Evolutionary conservation across 2,797 vertebrate species (phyloP).

Genomic region (Phalanger gymnotis): DNA sequence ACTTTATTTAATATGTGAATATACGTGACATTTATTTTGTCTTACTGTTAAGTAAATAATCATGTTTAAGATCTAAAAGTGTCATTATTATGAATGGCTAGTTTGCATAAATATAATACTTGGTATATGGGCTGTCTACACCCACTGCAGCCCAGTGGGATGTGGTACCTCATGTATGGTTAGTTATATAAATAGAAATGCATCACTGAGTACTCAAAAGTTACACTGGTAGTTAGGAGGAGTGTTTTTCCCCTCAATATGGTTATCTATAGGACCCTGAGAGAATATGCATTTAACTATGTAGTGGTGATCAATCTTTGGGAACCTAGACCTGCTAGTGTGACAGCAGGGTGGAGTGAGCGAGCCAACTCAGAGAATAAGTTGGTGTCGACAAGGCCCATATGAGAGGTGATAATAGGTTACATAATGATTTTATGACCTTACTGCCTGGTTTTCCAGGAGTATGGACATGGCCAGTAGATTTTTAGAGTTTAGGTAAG

Average conservation of each 20-base stretch:
- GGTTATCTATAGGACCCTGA: neutral
- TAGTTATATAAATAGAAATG: neutral
- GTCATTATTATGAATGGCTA: neutral
- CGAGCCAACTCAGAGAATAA: neutral
- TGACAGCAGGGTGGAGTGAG: neutral
- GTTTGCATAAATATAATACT: neutral
- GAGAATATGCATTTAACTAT: neutral
- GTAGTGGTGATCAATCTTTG: neutral
- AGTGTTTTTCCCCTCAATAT: neutral
- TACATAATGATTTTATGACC: neutral
- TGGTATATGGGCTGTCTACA: neutral
- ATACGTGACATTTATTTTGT: neutral
- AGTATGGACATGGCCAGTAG: slow-evolving; percentile 21
- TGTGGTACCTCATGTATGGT: neutral
- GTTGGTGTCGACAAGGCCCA: neutral
- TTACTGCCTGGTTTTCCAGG: slow-evolving; percentile 35
- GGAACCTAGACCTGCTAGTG: neutral
- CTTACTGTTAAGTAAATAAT: neutral
- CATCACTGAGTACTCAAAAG: neutral
- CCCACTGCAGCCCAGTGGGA: neutral
- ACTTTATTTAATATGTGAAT: neutral
- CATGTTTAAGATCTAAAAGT: neutral
- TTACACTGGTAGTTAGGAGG: neutral
- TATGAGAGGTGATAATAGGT: neutral
- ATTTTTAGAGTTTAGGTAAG: slow-evolving; percentile 15